phyloP scores from a whole-genome alignment of 2,888 invertebrate species.

The Heliconius hortense region DNA sequence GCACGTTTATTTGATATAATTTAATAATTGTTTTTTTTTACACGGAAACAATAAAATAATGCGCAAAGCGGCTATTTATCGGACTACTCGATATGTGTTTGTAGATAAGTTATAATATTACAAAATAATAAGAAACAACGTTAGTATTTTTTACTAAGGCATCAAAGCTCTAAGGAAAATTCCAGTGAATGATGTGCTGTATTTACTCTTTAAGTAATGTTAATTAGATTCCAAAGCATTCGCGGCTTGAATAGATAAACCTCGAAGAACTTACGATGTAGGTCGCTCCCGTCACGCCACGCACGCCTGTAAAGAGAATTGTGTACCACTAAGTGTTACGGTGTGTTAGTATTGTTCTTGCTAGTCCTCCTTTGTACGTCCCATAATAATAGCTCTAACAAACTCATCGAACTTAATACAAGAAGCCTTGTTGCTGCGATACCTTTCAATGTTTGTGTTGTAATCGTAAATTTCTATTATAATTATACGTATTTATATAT shows the following conservation, averaged over 20 bases:
- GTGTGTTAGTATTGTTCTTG: slow-evolving; percentile 56
- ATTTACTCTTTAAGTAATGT: slow-evolving; percentile 64
- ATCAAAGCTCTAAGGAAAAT: slow-evolving; percentile 40
- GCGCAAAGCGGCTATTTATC: neutral
- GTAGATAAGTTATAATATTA: neutral
- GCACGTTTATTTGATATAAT: neutral
- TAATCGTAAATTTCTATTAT: neutral
- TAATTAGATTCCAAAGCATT: slow-evolving; percentile 65
- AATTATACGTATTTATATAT: no score
- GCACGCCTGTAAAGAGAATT: slow-evolving; percentile 50
- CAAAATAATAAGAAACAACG: neutral
- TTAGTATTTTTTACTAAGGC: slow-evolving; percentile 17
- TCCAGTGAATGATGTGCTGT: slow-evolving; percentile 43
- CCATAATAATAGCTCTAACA: slow-evolving; percentile 42
- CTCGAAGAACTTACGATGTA: slow-evolving; percentile 53
- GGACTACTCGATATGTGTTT: neutral
- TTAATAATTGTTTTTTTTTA: neutral
- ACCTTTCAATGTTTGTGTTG: neutral
- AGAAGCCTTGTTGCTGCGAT: slow-evolving; percentile 31
- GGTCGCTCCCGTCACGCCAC: slow-evolving; percentile 66
- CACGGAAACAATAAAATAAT: neutral
- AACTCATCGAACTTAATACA: slow-evolving; percentile 38
- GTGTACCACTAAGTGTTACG: slow-evolving; percentile 47
- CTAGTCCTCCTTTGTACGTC: slow-evolving; percentile 41
- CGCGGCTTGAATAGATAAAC: slow-evolving; percentile 62